Percentiles rank a stretch among this genome's conserved stretches.
Conservation (phyloP, 30 jellyfish, hydroid and myxozoan species). For the Turritopsis dohrnii region DNA sequence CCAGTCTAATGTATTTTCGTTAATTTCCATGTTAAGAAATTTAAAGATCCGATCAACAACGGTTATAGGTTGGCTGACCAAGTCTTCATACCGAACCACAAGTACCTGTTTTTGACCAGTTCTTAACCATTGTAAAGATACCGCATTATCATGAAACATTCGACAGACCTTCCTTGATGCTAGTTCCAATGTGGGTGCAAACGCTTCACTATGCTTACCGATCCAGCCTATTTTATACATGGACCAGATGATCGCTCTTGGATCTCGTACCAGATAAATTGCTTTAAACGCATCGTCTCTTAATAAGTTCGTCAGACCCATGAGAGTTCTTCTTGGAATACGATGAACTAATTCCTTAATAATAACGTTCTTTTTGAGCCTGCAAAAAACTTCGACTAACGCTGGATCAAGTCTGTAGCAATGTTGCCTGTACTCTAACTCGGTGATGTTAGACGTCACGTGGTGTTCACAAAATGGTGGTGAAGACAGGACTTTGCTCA, state of each 20-base stretch:
- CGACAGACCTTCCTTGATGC: constrained; percentile 78
- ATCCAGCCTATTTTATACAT: constrained; percentile 88
- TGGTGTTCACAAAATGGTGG: constrained; percentile 72
- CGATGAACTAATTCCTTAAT: constrained; percentile 86
- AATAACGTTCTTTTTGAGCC: constrained; percentile 42
- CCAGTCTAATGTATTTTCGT: constrained; percentile 63
- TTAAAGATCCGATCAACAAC: constrained; percentile 43
- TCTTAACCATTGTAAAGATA: constrained; percentile 43
- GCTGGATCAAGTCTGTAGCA: constrained; percentile 58
- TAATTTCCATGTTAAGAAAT: constrained; percentile 34
- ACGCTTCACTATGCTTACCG: constrained; percentile 50
- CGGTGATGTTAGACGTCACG: constrained; percentile 42
- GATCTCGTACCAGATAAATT: constrained; percentile 79
- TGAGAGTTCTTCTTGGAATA: constrained; percentile 9
- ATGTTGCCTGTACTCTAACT: constrained; percentile 34
- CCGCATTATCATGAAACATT: constrained; percentile 41
- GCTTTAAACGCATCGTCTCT: constrained; percentile 40
- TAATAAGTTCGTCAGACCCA: constrained; percentile 36
- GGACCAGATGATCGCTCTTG: constrained; percentile 90
- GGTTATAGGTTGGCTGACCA: constrained; percentile 59
- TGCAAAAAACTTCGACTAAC: constrained; percentile 49
- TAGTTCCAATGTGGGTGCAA: constrained; percentile 38
- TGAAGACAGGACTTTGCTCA: constrained; percentile 74
- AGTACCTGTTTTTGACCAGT: constrained; percentile 38
- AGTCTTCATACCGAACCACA: constrained; percentile 77